Evolutionary conservation across 2,797 vertebrate genomes (phyloP).

Genomic region (Staurois parvus): DNA sequence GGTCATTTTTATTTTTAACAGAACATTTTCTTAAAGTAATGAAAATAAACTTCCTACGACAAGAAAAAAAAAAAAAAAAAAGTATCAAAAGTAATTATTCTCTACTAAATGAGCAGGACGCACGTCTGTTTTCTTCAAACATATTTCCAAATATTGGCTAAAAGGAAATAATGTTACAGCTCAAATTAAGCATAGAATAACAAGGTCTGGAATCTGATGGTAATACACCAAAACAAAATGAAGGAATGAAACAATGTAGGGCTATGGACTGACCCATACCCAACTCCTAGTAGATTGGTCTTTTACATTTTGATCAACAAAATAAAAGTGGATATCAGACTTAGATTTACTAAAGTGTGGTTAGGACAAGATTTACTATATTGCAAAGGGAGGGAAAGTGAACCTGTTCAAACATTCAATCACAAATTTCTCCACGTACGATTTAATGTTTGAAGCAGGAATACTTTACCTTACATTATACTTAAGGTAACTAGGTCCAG

Average conservation of each 20-base stretch:
- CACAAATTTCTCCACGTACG: too few relatives aligned
- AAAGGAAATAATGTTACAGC: slow-evolving; percentile 41
- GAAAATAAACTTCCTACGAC: slow-evolving; percentile 24
- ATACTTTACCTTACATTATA: too few relatives aligned
- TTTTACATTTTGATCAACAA: too few relatives aligned
- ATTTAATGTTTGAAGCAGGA: too few relatives aligned
- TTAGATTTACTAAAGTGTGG: too few relatives aligned
- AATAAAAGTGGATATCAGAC: too few relatives aligned
- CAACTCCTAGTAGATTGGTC: too few relatives aligned
- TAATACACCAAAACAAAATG: neutral
- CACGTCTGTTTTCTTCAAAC: slow-evolving; percentile 29
- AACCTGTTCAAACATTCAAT: too few relatives aligned
- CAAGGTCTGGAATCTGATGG: neutral
- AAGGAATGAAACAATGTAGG: neutral
- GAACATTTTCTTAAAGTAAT: slow-evolving; percentile 29
- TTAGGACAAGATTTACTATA: too few relatives aligned
- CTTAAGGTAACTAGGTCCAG: too few relatives aligned
- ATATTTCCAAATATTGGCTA: slow-evolving; percentile 38
- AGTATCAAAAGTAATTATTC: slow-evolving; percentile 13
- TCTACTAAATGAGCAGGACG: slow-evolving; percentile 7
- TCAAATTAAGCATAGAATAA: slow-evolving; percentile 21
- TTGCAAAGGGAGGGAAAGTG: too few relatives aligned
- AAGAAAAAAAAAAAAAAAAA: slow-evolving; percentile 26
- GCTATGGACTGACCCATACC: too few relatives aligned
- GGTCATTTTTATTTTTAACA: slow-evolving; percentile 14